Conservation (phyloP, 2,888 invertebrate genomes). For the Mythimna vitellina region DNA sequence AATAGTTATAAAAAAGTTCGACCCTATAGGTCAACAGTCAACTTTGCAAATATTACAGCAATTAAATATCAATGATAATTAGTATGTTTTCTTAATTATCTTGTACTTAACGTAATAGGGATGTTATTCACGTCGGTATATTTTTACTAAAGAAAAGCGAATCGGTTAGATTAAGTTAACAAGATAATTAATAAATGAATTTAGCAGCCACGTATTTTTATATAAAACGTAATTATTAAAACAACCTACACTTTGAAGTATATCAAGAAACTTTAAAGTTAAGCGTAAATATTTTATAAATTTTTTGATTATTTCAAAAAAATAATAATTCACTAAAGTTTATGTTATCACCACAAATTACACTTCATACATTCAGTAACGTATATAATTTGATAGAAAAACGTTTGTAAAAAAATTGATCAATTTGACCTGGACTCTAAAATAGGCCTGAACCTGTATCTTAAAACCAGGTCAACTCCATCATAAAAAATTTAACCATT, state of each 20-base stretch:
- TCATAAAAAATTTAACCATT: too few species aligned
- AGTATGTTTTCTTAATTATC: constrained; percentile 6
- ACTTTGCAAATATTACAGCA: constrained; percentile 1
- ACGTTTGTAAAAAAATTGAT: too few species aligned
- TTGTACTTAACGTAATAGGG: constrained; percentile 8
- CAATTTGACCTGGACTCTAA: too few species aligned
- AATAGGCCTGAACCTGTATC: too few species aligned
- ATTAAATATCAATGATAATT: constrained; percentile 1
- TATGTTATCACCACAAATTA: too few species aligned
- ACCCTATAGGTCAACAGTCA: background rate
- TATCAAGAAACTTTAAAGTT: too few species aligned
- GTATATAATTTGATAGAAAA: too few species aligned
- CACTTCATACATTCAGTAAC: too few species aligned
- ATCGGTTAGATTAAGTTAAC: constrained; percentile 7
- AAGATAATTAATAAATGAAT: constrained; percentile 8
- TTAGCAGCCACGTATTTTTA: constrained; percentile 7
- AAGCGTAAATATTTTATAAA: too few species aligned
- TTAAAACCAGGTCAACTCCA: too few species aligned
- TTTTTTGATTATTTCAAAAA: too few species aligned
- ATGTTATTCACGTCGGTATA: background rate
- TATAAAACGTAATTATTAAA: background rate
- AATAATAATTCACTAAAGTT: too few species aligned
- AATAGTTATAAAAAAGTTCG: background rate
- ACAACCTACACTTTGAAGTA: background rate
- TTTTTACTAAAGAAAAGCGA: constrained; percentile 4